Conservation (phyloP, 2,113 vertebrate species). For the Phycodurus eques region DNA sequence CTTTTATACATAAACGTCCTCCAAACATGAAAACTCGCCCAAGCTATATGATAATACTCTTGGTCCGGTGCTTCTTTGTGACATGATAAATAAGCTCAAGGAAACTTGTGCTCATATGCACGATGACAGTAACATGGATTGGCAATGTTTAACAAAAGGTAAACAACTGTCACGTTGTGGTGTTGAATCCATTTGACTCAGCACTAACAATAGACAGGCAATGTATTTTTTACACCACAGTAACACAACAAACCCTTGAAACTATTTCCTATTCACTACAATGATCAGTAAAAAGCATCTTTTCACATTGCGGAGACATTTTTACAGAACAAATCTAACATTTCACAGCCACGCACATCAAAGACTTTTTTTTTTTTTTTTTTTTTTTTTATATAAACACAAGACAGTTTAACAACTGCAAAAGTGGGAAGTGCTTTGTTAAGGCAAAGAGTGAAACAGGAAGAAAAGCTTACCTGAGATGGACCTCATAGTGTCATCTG, state of each 20-base stretch:
- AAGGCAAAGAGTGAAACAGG: background rate
- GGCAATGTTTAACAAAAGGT: background rate
- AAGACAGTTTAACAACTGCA: conserved; percentile 14
- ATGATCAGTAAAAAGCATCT: background rate
- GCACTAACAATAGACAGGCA: background rate
- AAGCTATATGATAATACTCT: background rate
- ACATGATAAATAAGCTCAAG: background rate
- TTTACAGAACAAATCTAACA: background rate
- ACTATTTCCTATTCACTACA: background rate
- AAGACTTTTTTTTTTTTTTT: background rate
- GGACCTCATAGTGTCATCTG: conserved; percentile 43
- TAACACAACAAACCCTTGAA: background rate
- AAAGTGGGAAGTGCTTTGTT: background rate
- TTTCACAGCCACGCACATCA: background rate
- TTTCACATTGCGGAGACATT: background rate
- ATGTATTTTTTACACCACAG: background rate
- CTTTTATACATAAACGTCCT: background rate
- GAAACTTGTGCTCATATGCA: background rate
- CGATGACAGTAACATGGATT: background rate
- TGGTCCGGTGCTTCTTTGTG: background rate
- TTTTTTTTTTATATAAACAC: background rate
- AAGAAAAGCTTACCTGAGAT: conserved; percentile 49
- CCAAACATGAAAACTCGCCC: background rate
- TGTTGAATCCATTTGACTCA: background rate
- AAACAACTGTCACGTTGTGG: background rate